Evolutionary conservation across 2,888 invertebrate genomes (phyloP), one percentile per base, ranked within the genome.

Genomic region (Halocaridina rubra): DNA sequence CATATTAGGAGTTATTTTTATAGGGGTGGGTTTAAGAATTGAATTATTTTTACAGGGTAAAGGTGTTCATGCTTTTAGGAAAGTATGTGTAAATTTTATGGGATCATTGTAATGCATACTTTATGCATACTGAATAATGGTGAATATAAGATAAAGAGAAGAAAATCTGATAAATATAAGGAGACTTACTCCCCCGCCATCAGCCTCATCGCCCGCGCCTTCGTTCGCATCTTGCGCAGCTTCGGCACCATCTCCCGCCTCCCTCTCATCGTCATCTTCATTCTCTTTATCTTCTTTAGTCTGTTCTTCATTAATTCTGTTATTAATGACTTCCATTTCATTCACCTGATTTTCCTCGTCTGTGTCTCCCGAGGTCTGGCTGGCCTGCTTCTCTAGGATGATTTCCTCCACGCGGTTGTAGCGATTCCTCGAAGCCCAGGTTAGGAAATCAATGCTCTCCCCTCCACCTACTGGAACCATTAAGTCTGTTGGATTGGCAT

Each of bases 351-450:
- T 69, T 19, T 72, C 72, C 24, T 29, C 10, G 33, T 53, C 53
- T 8, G 71, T 7, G 67, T 27, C 32, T 22, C 69, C 69, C 13
- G 32, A 24, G 10, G 10, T 64, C 13, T 78, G 33, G 7, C 29
- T 24, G 46, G 33, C 67, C 10, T 76, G 19, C 33, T 57, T 75
- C 16, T 33, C 30, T 1, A 33, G 22, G 46, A 80, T 61, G 29
- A 59, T 30, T 3, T 76, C 57, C 32, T 67, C 32, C 16, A 78
- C 57, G 13, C 69, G 39, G 13, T 16, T 75, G 80, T 82, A 81
- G 3, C 79, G 71, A 22, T 76, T 80, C 46, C 74, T 79, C 22
- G 77, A 69, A 32, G 86, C 86, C 86, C 86, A 86, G 30, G 81
- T 82, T 32, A 80, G 13, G 22, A 86, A 75, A 69, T 86, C 80